Base-by-base conservation (phyloP, 64 coral and sea anemone genomes). In the Pachyseris speciosa region DNA sequence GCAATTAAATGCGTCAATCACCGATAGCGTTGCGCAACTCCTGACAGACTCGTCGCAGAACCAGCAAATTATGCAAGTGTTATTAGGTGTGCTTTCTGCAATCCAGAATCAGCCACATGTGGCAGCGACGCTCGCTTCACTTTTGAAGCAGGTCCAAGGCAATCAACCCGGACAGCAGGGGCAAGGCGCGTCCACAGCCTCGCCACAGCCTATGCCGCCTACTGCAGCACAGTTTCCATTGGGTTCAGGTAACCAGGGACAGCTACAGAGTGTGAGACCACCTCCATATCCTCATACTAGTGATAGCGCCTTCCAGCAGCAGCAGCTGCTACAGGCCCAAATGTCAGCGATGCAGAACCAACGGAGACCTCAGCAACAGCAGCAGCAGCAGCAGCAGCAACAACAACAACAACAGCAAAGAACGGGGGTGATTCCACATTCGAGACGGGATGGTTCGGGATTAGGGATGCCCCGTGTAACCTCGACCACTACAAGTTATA, bases 41-140 rank as follows among this genome's bases (percentile, higher is more conserved):
- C 40, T 92, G 17, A 84, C 89, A 13, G 69, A 58, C 37, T 84
- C 89, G 20, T 84, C 79, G 1, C 89, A 92, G n/a, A 92, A 92
- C 78, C 89, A 80, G 41, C 43, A 92, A 27, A 17, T 83, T 3
- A 72, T 92, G 79, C 89, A 92, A 16, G 69, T 79, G 5, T 70
- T 92, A 10, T 75, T 92, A 40, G 73, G 66, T 81, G 77, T 81
- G 52, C 36, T 81, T 30, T 41, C 77, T 0, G 25, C 66, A 47
- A 13, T 85, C 72, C 37, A 85, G 89, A 48, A 24, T 73, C 89
- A 92, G 83, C 89, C 89, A 8, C 58, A 92, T 24, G 68, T 92
- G 15, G 89, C 89, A 16, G 63, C 51, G 20, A 72, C 89, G 8
- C 61, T 92, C 20, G 25, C 83, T 33, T 61, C 66, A 12, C 37